These are phyloP conservation scores for Acipenser transmontanus DNA, from an alignment of 2,797 vertebrate species.

Conservation along the genomic window DNA sequence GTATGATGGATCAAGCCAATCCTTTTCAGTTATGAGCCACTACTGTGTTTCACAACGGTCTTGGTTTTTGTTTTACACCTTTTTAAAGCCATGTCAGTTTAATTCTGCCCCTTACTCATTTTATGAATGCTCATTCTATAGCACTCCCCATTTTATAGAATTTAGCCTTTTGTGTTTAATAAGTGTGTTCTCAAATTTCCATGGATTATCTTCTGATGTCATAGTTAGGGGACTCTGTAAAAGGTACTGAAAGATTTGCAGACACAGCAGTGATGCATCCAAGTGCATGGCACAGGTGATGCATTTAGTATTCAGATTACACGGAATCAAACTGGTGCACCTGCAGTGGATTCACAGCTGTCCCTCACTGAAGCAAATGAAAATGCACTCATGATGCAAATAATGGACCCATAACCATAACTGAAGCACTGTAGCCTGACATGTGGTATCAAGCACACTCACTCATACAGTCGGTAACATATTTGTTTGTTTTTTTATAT, in stretches of 20 bases:
- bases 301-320: background rate
- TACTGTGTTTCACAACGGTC: too few relatives aligned
- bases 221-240: background rate
- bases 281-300: constrained; percentile 9
- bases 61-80: too few relatives aligned
- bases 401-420: background rate
- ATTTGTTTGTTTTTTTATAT: too few relatives aligned
- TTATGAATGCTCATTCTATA: background rate
- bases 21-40: too few relatives aligned
- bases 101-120: background rate
- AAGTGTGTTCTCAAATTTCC: background rate
- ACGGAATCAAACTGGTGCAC: background rate
- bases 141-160: background rate
- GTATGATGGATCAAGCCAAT: too few relatives aligned
- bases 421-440: too few relatives aligned
- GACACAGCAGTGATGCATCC: constrained; percentile 8
- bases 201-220: background rate
- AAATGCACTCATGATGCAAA: background rate
- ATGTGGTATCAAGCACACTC: too few relatives aligned
- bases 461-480: too few relatives aligned
- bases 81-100: background rate
- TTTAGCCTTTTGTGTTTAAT: background rate
- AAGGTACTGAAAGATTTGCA: background rate
- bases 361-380: background rate
- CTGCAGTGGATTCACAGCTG: background rate